Conservation (phyloP, 2,113 vertebrate species). For the Lycaon pictus region DNA sequence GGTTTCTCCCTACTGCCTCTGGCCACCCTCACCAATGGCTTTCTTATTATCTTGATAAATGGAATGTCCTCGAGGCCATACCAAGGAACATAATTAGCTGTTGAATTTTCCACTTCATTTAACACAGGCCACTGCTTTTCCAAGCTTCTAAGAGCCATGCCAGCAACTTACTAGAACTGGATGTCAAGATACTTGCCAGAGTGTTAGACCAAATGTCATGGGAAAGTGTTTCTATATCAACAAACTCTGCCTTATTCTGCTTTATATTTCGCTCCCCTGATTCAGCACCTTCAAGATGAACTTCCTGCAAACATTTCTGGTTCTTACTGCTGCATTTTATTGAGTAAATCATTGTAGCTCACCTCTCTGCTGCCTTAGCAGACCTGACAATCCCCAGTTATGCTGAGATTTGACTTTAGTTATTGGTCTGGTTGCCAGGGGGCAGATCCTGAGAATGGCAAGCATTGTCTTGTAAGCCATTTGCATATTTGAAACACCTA, state of each 20-base stretch:
- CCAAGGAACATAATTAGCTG: neutral
- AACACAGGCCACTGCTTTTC: neutral
- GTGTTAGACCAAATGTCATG: neutral
- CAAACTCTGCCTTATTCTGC: neutral
- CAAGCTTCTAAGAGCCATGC: neutral
- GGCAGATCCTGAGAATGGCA: neutral
- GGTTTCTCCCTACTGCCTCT: neutral
- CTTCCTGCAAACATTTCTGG: neutral
- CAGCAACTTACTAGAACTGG: neutral
- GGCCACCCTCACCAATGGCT: neutral
- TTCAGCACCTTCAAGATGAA: neutral
- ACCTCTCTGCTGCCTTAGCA: neutral
- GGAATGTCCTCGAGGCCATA: neutral
- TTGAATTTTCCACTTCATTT: conserved; percentile 21
- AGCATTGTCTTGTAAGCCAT: neutral
- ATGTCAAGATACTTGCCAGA: neutral
- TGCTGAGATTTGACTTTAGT: neutral
- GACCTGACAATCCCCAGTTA: neutral
- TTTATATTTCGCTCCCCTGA: neutral
- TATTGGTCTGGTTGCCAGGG: neutral
- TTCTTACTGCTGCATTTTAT: neutral
- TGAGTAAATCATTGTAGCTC: neutral
- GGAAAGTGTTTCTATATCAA: neutral
- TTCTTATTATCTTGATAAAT: neutral
- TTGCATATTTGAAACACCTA: neutral